These are phyloP conservation scores for Jordanella pulchra DNA, from an alignment of 2,797 vertebrate genomes.

Conservation along the genomic window DNA sequence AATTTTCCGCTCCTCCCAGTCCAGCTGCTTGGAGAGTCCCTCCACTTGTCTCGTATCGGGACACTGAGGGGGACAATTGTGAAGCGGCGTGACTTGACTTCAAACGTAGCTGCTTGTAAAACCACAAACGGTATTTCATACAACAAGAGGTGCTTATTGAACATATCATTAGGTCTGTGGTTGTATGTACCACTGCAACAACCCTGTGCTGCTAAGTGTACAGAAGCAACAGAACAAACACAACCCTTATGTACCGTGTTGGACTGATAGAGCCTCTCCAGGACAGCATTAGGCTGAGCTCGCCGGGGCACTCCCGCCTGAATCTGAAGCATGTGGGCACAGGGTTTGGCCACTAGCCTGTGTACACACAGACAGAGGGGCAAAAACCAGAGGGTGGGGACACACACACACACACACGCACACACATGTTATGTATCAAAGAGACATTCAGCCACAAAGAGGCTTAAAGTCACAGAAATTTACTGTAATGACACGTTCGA, in stretches of 20 bases:
- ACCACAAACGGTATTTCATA: slow-evolving; percentile 19
- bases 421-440: slow-evolving; percentile 33
- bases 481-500: slow-evolving; percentile 31
- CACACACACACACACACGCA: slow-evolving; percentile 36
- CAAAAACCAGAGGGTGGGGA: slow-evolving; percentile 44
- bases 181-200: slow-evolving; percentile 8
- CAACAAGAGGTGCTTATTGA: slow-evolving; percentile 17
- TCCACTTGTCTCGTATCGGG: slow-evolving; percentile 86
- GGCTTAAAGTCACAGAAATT: slow-evolving; percentile 14
- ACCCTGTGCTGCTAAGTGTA: slow-evolving; percentile 12
- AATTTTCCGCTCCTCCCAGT: slow-evolving; percentile 91
- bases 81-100: slow-evolving; percentile 24
- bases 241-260: slow-evolving; percentile 65
- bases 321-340: slow-evolving; percentile 88
- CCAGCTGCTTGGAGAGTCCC: slow-evolving; percentile 90
- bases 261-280: slow-evolving; percentile 82
- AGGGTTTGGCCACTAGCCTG: slow-evolving; percentile 93
- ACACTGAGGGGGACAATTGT: slow-evolving; percentile 72
- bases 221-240: slow-evolving; percentile 29
- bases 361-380: slow-evolving; percentile 60
- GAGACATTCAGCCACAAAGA: slow-evolving; percentile 34
- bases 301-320: slow-evolving; percentile 81
- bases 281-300: slow-evolving; percentile 86
- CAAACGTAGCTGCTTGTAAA: slow-evolving; percentile 8
- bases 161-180: slow-evolving; percentile 21